Evolutionary conservation across 2,888 invertebrate genomes (phyloP).

Genomic region (Parnassius glacialis): DNA sequence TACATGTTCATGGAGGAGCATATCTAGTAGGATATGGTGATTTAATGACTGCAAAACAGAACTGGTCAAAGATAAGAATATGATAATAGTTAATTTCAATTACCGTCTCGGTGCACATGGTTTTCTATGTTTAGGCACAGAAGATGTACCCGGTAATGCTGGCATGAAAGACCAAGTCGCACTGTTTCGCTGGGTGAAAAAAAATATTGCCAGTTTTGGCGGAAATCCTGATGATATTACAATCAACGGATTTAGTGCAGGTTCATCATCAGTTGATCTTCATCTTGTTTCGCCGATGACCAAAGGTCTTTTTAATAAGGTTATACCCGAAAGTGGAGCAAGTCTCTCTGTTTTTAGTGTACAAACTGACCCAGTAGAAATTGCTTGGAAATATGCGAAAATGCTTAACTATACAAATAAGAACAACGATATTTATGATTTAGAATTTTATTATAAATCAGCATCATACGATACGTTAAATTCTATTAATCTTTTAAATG

Average conservation of each 20-base stretch:
- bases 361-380: conserved; percentile 49
- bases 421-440: conserved; percentile 39
- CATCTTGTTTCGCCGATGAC: conserved; percentile 49
- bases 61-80: conserved; percentile 40
- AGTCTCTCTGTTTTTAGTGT: conserved; percentile 39
- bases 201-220: conserved; percentile 54
- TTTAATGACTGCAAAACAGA: conserved; percentile 29
- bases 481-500: conserved; percentile 29
- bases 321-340: conserved; percentile 52
- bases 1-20: conserved; percentile 66
- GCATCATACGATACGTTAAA: conserved; percentile 39
- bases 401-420: conserved; percentile 40
- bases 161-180: conserved; percentile 63
- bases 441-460: conserved; percentile 53
- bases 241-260: conserved; percentile 53
- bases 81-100: conserved; percentile 52
- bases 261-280: conserved; percentile 49
- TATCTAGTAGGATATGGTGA: conserved; percentile 54
- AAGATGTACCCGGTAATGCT: conserved; percentile 57
- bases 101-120: conserved; percentile 54
- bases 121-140: conserved; percentile 57
- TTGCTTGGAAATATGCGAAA: conserved; percentile 48
- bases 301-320: conserved; percentile 51
- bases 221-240: conserved; percentile 61
- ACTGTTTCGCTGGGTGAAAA: conserved; percentile 41